phyloP scores from a whole-genome alignment of 2,797 vertebrate genomes.

The Yasuhikotakia modesta region DNA sequence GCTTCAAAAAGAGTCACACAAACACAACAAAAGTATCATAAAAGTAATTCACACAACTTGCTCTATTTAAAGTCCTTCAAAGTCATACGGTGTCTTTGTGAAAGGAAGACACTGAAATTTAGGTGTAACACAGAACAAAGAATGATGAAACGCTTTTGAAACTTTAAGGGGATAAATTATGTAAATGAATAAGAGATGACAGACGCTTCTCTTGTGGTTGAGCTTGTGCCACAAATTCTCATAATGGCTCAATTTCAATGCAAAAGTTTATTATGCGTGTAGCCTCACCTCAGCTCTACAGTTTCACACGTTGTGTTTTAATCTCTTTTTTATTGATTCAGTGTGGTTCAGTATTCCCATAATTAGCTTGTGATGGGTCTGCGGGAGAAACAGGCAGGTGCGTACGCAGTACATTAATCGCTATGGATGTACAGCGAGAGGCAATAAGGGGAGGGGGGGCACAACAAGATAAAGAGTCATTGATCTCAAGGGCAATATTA shows the following conservation, averaged over 20 bases:
- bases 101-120: no score
- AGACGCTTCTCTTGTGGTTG: background rate
- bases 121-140: no score
- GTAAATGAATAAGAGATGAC: background rate
- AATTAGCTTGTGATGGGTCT: slow-evolving; percentile 32
- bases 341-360: slow-evolving; percentile 11
- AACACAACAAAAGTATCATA: no score
- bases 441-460: background rate
- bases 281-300: background rate
- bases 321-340: slow-evolving; percentile 30
- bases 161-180: background rate
- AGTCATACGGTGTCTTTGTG: no score
- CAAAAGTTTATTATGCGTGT: background rate
- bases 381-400: slow-evolving; percentile 30
- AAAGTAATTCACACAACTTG: no score
- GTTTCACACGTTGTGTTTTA: slow-evolving; percentile 13
- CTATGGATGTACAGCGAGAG: slow-evolving; percentile 26
- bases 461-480: slow-evolving; percentile 10
- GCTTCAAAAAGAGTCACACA: no score
- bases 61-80: no score
- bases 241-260: background rate
- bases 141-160: no score
- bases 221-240: slow-evolving; percentile 1
- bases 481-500: slow-evolving; percentile 35
- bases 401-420: slow-evolving; percentile 1